Conservation (phyloP, 2,113 vertebrate species). For the Natator depressus region DNA sequence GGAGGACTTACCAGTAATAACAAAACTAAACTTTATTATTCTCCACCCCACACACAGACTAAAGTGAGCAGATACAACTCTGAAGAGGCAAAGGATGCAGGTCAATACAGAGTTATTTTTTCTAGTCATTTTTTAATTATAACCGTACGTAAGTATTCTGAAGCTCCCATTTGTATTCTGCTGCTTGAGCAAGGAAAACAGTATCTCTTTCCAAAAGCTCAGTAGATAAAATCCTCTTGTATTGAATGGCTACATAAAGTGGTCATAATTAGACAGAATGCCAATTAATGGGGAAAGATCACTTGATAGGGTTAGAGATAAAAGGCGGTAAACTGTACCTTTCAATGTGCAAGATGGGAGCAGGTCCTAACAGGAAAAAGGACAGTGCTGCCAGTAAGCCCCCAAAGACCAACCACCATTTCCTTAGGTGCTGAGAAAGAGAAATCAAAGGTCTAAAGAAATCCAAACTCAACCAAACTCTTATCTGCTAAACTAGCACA, state of each 20-base stretch:
- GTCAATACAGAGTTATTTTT: too few relatives aligned
- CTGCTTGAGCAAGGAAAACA: too few relatives aligned
- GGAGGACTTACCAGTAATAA: not conserved
- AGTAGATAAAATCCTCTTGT: too few relatives aligned
- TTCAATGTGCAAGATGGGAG: slow-evolving; percentile 86
- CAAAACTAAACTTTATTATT: not conserved
- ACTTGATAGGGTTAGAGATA: not conserved
- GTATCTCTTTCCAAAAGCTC: too few relatives aligned
- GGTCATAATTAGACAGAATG: too few relatives aligned
- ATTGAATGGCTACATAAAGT: too few relatives aligned
- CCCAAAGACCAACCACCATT: slow-evolving; percentile 86
- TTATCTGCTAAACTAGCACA: not conserved
- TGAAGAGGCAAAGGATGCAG: not conserved
- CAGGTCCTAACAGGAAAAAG: slow-evolving; percentile 89
- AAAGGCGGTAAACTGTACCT: slow-evolving; percentile 76
- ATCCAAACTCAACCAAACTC: not conserved
- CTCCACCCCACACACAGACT: not conserved
- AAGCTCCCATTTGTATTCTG: too few relatives aligned
- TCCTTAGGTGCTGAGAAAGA: slow-evolving; percentile 78
- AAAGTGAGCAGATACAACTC: not conserved
- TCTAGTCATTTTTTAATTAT: too few relatives aligned
- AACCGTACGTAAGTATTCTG: too few relatives aligned
- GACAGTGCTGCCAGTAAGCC: slow-evolving; percentile 79
- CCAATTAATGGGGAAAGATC: too few relatives aligned
- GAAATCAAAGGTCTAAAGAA: slow-evolving; percentile 4